These are phyloP conservation scores for Struthio camelus DNA, from an alignment of 2,113 vertebrate genomes.

Conservation along the genomic window DNA sequence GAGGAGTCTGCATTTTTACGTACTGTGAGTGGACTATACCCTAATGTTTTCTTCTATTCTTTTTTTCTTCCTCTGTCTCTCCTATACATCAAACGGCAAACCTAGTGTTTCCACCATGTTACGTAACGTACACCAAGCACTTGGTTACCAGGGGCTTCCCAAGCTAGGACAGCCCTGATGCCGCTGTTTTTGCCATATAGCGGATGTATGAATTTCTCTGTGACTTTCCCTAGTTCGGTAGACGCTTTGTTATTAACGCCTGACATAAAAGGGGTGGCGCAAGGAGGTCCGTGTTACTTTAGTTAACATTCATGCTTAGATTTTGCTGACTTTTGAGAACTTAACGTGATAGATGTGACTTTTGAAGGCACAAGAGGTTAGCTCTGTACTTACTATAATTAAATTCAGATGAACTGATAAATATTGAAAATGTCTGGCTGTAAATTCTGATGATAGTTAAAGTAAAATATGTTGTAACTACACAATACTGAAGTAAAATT, in stretches of 20 bases:
- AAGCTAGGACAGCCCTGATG: not conserved
- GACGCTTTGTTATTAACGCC: fast-evolving
- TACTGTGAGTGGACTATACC: not conserved
- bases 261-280: not conserved
- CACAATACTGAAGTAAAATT: not conserved
- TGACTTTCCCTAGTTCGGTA: not conserved
- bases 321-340: not conserved
- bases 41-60: not conserved
- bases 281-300: not conserved
- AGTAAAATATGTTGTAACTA: constrained; percentile 3
- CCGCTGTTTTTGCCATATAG: not conserved
- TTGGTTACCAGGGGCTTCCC: not conserved
- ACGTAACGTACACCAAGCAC: fast-evolving
- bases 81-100: not conserved
- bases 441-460: constrained; percentile 12
- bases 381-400: not conserved
- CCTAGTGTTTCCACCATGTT: not conserved
- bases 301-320: not conserved
- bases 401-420: constrained; percentile 48
- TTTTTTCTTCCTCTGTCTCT: not conserved
- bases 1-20: not conserved
- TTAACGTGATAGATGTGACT: not conserved
- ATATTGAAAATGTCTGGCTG: constrained; percentile 22
- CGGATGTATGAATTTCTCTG: not conserved
- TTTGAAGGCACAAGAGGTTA: not conserved